Conservation (phyloP, 2,888 invertebrate species). For the Drosophila hamatofila region DNA sequence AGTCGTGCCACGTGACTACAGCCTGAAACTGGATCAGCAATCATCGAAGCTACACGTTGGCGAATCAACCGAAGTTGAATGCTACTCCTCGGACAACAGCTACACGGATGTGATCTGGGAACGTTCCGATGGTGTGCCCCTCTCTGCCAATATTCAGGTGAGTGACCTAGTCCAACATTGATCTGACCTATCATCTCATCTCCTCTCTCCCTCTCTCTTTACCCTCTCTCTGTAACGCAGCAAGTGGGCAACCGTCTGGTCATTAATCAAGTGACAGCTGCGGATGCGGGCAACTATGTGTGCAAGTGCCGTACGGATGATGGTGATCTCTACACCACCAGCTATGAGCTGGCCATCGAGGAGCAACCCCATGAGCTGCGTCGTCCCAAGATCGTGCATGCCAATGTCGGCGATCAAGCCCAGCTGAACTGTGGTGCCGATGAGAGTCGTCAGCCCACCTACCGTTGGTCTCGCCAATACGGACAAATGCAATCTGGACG, state of each 20-base stretch:
- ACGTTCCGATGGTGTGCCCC: conserved; percentile 80
- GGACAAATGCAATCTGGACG: conserved; percentile 83
- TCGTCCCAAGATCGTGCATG: conserved; percentile 83
- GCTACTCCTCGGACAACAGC: conserved; percentile 82
- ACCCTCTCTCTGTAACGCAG: conserved; percentile 54
- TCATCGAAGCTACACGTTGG: conserved; percentile 81
- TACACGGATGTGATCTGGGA: conserved; percentile 84
- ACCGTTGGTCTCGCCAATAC: conserved; percentile 84
- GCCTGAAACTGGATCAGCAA: conserved; percentile 84
- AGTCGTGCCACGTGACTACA: conserved; percentile 68
- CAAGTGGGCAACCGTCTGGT: conserved; percentile 86
- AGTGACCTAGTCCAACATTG: conserved; percentile 7
- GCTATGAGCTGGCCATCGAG: conserved; percentile 86
- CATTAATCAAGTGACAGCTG: conserved; percentile 90
- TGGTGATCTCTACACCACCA: conserved; percentile 86
- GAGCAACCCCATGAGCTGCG: conserved; percentile 78
- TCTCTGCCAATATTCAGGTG: conserved; percentile 83
- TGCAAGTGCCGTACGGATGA: conserved; percentile 89
- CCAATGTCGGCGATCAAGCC: conserved; percentile 87
- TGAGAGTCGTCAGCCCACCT: conserved; percentile 62
- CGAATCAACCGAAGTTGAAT: conserved; percentile 85
- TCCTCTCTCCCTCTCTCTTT: too few species aligned
- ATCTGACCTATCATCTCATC: not conserved
- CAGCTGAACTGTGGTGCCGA: conserved; percentile 89
- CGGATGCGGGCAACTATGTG: conserved; percentile 95